Evolutionary conservation across 2,797 vertebrate genomes (phyloP).

Genomic region (Denticeps clupeoides): DNA sequence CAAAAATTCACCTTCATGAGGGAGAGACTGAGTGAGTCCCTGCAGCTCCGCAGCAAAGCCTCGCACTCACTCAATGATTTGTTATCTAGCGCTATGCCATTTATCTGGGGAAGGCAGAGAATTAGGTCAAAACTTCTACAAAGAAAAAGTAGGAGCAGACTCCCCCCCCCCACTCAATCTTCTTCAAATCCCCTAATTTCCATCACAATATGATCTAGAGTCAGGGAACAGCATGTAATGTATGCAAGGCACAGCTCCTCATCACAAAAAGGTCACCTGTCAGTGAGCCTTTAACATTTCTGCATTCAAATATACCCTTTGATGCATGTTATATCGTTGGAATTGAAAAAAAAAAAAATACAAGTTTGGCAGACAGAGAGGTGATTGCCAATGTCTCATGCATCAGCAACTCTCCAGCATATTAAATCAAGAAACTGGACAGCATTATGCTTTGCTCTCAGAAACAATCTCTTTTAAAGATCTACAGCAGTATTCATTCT

Average conservation of each 20-base stretch:
- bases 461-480: slow-evolving; percentile 21
- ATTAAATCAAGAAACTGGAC: slow-evolving; percentile 10
- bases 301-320: slow-evolving; percentile 2
- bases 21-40: slow-evolving; percentile 87
- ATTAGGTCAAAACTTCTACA: slow-evolving; percentile 36
- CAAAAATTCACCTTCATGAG: slow-evolving; percentile 80
- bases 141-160: slow-evolving; percentile 24
- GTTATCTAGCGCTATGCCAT: slow-evolving; percentile 93
- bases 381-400: too few relatives aligned
- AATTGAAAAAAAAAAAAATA: too few relatives aligned
- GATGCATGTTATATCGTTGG: too few relatives aligned
- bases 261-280: slow-evolving; percentile 7
- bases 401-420: too few relatives aligned
- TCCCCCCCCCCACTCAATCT: too few relatives aligned
- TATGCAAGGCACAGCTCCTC: slow-evolving; percentile 6
- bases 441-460: too few relatives aligned
- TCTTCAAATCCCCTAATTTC: slow-evolving; percentile 32
- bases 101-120: slow-evolving; percentile 67
- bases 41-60: slow-evolving; percentile 81
- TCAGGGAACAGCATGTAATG: slow-evolving; percentile 8
- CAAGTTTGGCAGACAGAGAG: too few relatives aligned
- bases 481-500: slow-evolving; percentile 24
- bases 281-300: slow-evolving; percentile 7
- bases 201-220: slow-evolving; percentile 27
- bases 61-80: slow-evolving; percentile 95